Base-by-base conservation (phyloP, 2,888 invertebrate species). In the Capitulum mitella region DNA sequence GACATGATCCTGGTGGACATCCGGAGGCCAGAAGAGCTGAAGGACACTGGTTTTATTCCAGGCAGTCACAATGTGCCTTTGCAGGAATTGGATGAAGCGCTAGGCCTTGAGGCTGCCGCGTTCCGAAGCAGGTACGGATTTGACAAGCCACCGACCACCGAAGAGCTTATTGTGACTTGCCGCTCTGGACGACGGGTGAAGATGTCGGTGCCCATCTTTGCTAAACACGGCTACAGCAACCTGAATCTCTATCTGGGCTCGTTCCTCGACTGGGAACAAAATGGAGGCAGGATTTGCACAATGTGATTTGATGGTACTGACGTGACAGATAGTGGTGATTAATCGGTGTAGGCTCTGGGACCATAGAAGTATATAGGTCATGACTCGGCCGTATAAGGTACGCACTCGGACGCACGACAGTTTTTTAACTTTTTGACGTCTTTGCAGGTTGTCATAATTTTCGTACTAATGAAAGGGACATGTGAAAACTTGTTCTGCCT, bases 91-190 rank as follows among this genome's bases (percentile, higher is more conserved):
- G 80, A 82, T 32, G 80, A 81, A n/a, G 83, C 82, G 12, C 81
- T 83, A 58, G 76, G 78, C 0, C 79, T 83, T 61, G 78, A 78
- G 32, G 81, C 81, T 19, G 81, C 80, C 19, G 82, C 82, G 54
- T 84, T 84, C 81, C 77, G 79, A 61, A 77, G 79, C n/a, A 81
- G 82, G 37, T 83, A 83, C 78, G 83, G 83, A 5, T 84, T 84
- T 79, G 79, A 79, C 14, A 83, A 83, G 80, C 82, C 82, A 12
- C 43, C 61, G 16, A 78, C 80, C n/a, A 75, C 54, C 43, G 82
- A 80, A 32, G 80, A 81, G 12, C 79, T 81, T 75, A 78, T 83
- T 22, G 83, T 83, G 34, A 83, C 83, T 8, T 84, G 84, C 78
- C 81, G 83, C 22, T 82, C 82, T 10, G 83, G 83, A 64, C 81